Base-by-base conservation (phyloP, 1,140 invertebrate species). In the Heliconius hewitsoni region DNA sequence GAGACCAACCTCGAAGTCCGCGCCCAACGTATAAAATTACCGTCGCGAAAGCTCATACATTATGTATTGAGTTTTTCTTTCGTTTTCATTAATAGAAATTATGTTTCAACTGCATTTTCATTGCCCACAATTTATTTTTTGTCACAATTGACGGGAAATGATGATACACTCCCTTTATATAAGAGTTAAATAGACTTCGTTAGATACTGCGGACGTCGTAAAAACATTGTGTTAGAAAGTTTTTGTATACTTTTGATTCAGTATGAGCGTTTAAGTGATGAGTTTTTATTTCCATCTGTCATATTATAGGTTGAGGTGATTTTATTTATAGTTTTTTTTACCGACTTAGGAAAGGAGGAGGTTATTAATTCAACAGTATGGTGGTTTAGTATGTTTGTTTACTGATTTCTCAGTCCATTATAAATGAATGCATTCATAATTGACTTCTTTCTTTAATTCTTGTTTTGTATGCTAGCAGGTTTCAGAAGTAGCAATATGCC, bases 61-160 rank as follows among this genome's bases (percentile, higher is more conserved):
- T 81, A 83, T 83, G 77, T 79, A 83, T 81, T 46, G 76, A 80
- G 60, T 83, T 83, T 81, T 83, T 83, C 78, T 37, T 74, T 72
- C 57, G 77, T 79, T 82, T 79, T 79, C 74, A 79, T 82, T 79
- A 79, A 74, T 79, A 79, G 78, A 82, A 79, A 82, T 79, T 73
- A 82, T 79, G 70, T 79, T 79, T 82, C 81, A 76, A 73, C 71
- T 82, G 81, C 70, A 82, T 82, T 82, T 82, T 80, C 74, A 82
- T 82, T 76, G 81, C 74, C 23, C 27, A 73, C 79, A 76, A 80
- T 80, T 80, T 80, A 80, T 79, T 76, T 82, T 71, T 82, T 82
- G 78, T 82, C 77, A 73, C 77, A 37, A 30, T 55, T 60, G 81
- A 76, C 77, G 71, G 81, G 81, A 82, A 79, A 76, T 79, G 77